These are phyloP conservation scores for Alces alces DNA, from an alignment of 2,113 vertebrate species.

Conservation along the genomic window DNA sequence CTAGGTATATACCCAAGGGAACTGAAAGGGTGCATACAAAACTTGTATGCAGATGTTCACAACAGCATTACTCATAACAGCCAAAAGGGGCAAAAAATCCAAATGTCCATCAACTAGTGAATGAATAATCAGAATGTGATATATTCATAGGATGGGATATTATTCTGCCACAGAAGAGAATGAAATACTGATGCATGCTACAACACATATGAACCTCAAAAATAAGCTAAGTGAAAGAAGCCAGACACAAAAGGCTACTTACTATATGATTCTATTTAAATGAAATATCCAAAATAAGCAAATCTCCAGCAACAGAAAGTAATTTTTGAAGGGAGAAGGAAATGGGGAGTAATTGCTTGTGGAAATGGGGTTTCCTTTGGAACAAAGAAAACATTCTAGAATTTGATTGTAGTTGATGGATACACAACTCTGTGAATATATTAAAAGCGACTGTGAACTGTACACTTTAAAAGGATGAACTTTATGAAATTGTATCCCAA, in stretches of 20 bases:
- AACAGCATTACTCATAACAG: constrained; percentile 14
- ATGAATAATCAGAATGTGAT: background rate
- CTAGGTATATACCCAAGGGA: background rate
- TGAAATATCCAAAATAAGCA: background rate
- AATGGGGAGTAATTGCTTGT: background rate
- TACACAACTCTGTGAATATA: background rate
- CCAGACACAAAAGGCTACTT: background rate
- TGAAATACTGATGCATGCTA: background rate
- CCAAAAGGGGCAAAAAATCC: background rate
- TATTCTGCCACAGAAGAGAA: background rate
- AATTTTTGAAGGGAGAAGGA: background rate
- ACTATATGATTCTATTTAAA: background rate
- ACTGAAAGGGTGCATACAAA: background rate
- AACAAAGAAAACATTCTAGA: background rate
- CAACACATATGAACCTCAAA: background rate
- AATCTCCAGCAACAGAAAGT: background rate
- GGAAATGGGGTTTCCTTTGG: background rate
- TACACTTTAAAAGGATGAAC: background rate
- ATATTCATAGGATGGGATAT: background rate
- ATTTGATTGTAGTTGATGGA: background rate
- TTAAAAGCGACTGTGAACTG: background rate
- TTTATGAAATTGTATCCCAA: background rate
- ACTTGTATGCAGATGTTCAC: background rate
- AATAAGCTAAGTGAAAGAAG: background rate
- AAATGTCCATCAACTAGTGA: constrained; percentile 1